phyloP scores from a whole-genome alignment of 2,113 vertebrate genomes.

The Gasterosteus nipponicus region DNA sequence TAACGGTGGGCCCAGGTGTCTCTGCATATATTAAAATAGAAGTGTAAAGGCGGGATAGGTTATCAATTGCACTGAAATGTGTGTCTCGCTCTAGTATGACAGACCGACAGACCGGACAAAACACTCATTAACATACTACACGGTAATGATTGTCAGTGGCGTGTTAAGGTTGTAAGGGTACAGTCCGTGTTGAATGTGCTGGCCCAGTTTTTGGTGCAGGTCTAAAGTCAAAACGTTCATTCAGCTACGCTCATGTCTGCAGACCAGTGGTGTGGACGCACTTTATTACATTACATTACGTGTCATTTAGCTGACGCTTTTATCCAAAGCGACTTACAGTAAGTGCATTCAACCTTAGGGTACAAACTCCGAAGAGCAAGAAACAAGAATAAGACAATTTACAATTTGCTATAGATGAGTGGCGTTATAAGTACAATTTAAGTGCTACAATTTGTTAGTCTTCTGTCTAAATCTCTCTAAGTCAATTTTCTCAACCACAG shows the following conservation, averaged over 20 bases:
- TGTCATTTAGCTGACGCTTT: too few species aligned
- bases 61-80: conserved; percentile 34
- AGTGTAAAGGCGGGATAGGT: conserved; percentile 9
- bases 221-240: conserved; percentile 10
- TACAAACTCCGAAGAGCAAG: too few species aligned
- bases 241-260: conserved; percentile 1
- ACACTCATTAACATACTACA: conserved; percentile 53
- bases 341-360: too few species aligned
- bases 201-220: neutral
- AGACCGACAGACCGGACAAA: conserved; percentile 6
- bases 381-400: too few species aligned
- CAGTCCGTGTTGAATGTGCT: conserved; percentile 20
- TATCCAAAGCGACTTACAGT: too few species aligned
- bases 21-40: neutral
- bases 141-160: conserved; percentile 68
- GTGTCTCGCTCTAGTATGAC: conserved; percentile 7
- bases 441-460: too few species aligned
- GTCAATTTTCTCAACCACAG: neutral
- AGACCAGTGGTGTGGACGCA: neutral
- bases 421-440: too few species aligned
- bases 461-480: neutral
- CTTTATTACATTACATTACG: too few species aligned
- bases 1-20: conserved; percentile 11
- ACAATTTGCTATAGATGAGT: too few species aligned
- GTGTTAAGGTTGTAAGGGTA: conserved; percentile 24